Base-by-base conservation (phyloP, 2,113 vertebrate species). In the Rousettus leschenaultii region DNA sequence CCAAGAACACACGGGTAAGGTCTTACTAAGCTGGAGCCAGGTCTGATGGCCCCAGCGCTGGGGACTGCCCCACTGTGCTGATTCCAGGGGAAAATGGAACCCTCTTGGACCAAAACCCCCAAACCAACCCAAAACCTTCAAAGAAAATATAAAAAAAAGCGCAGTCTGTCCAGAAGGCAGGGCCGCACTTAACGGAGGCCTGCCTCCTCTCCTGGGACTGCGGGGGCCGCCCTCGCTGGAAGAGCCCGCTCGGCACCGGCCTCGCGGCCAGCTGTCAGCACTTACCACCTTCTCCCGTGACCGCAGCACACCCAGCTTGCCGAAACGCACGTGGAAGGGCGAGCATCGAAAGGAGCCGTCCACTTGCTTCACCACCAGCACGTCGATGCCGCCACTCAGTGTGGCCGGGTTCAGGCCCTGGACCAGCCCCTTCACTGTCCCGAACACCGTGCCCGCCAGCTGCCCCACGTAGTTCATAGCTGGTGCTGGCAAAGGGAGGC, bases 401-500 rank as follows among this genome's bases (percentile, higher is more conserved):
- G 99, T 99, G 97, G 99, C 99, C 0, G 99, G 99, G 98, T 99
- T 99, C 48, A 99, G 98, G 2, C 99, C 99, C 1, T 19, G 98
- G 97, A 99, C 99, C 51, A 99, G 98, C 97, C 99, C 99, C 98
- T 99, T 99, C 96, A 99, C 98, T 0, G 99, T 99, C 97, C 99
- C 98, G 0, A 99, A 98, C 92, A 99, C 99, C 0, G 99, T 99
- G 98, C 99, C 99, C 0, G 99, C 99, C 85, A 99, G 97, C 95
- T 99, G 99, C 78, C 99, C 99, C 98, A 99, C 98, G 13, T 99
- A 99, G 97, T 99, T 99, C 99, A 99, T 99, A 97, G 99, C 97
- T 98, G 98, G 89, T 97, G 98, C 99, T 99, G 97, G 83, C 86
- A 89, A 12, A 0, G 53, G 95, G 66, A 91, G 30, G 3, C 21